Conservation (phyloP, 2,888 invertebrate species). For the Galeruca laticollis region DNA sequence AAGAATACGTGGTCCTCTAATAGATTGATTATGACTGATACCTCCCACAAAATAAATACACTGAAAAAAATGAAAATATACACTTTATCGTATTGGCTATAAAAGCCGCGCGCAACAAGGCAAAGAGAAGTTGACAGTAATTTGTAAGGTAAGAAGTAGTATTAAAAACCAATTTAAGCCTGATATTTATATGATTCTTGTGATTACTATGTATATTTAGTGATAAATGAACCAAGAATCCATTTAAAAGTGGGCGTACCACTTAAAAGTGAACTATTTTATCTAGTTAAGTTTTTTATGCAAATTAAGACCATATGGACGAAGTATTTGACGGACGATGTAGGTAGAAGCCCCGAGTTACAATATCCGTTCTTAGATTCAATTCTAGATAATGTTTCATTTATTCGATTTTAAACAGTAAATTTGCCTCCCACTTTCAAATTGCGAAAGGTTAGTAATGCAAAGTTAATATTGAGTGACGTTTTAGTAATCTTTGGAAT, state of each 20-base stretch:
- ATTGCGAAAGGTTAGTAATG: background rate
- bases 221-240: background rate
- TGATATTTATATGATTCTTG: background rate
- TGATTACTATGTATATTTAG: background rate
- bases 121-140: no score
- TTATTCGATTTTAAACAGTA: constrained; percentile 3
- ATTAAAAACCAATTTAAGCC: no score
- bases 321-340: constrained; percentile 22
- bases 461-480: background rate
- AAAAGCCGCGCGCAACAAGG: no score
- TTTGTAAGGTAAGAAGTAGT: no score
- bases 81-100: no score
- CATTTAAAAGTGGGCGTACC: constrained; percentile 39
- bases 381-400: constrained; percentile 15
- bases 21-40: no score
- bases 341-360: constrained; percentile 33
- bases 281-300: constrained; percentile 34
- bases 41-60: no score
- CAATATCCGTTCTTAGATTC: constrained; percentile 30
- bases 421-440: constrained; percentile 1
- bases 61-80: no score
- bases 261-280: constrained; percentile 43
- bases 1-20: no score
- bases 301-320: constrained; percentile 31
- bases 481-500: no score